Conservation (phyloP, 2,888 invertebrate genomes). For the Carterocephalus palaemon region DNA sequence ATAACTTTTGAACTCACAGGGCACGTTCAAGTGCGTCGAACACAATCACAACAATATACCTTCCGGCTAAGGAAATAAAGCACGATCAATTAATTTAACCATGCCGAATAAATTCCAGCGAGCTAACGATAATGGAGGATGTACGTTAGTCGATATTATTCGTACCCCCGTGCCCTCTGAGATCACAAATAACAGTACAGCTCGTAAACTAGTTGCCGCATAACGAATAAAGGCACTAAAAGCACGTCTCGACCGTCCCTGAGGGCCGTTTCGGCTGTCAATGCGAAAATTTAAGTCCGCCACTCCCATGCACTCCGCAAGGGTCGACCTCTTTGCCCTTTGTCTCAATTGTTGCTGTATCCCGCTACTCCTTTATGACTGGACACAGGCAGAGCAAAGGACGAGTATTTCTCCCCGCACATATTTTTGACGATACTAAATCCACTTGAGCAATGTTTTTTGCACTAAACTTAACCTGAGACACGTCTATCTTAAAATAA, state of each 20-base stretch:
- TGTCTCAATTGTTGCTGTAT: conserved; percentile 68
- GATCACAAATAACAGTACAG: conserved; percentile 69
- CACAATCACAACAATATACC: conserved; percentile 3
- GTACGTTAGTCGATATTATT: conserved; percentile 24
- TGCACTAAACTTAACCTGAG: too few species aligned
- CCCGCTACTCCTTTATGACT: conserved; percentile 43
- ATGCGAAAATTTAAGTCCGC: conserved; percentile 76
- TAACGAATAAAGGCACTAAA: conserved; percentile 78
- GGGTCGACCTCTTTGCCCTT: conserved; percentile 73
- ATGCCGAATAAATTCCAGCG: conserved; percentile 5
- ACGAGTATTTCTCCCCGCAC: conserved; percentile 3
- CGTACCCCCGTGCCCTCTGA: conserved; percentile 40
- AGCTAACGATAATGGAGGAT: conserved; percentile 21
- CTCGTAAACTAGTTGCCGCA: conserved; percentile 75
- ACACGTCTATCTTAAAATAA: too few species aligned
- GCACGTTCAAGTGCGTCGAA: too few species aligned
- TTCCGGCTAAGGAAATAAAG: background rate
- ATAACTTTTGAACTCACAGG: too few species aligned
- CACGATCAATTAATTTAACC: conserved; percentile 18
- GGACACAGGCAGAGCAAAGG: conserved; percentile 27
- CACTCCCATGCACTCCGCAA: conserved; percentile 76
- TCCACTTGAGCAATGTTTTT: too few species aligned
- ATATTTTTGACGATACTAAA: too few species aligned
- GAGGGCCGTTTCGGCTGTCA: conserved; percentile 77
- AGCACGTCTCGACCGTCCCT: conserved; percentile 70